Conservation (phyloP, 2,888 invertebrate species). For the Drosophila longiperda region DNA sequence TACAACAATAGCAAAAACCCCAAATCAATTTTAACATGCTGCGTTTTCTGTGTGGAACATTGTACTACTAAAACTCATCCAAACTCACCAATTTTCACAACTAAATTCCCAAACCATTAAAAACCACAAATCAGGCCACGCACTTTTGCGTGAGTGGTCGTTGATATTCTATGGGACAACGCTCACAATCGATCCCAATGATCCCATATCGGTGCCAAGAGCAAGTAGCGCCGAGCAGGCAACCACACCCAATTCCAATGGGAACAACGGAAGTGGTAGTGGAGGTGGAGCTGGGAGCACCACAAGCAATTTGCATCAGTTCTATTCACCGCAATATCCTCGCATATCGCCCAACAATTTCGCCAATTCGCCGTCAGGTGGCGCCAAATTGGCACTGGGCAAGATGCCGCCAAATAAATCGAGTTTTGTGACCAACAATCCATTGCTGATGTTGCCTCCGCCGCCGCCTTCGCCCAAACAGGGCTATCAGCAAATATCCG, state of each 20-base stretch:
- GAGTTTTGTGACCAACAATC: slow-evolving; percentile 72
- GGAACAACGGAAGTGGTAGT: slow-evolving; percentile 62
- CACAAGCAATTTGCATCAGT: slow-evolving; percentile 82
- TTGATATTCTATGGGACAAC: slow-evolving; percentile 96
- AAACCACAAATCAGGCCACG: slow-evolving; percentile 88
- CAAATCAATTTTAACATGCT: slow-evolving; percentile 70
- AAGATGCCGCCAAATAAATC: slow-evolving; percentile 76
- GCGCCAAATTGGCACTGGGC: slow-evolving; percentile 65
- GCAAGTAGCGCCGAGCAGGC: slow-evolving; percentile 74
- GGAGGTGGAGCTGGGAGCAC: slow-evolving; percentile 67
- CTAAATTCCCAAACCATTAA: background rate
- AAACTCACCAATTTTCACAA: slow-evolving; percentile 8
- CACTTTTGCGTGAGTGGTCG: slow-evolving; percentile 96
- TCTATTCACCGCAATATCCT: slow-evolving; percentile 84
- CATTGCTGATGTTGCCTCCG: slow-evolving; percentile 50
- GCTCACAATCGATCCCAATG: slow-evolving; percentile 87
- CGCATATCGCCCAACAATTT: slow-evolving; percentile 82
- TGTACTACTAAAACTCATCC: slow-evolving; percentile 17
- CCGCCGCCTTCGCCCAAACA: slow-evolving; percentile 66
- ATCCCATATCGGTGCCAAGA: slow-evolving; percentile 86
- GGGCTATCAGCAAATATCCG: slow-evolving; percentile 82
- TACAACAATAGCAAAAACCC: slow-evolving; percentile 1
- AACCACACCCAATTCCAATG: slow-evolving; percentile 81
- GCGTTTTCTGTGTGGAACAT: slow-evolving; percentile 69
- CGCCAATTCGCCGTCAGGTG: slow-evolving; percentile 61